These are phyloP conservation scores for Drosophila murphyi DNA, from an alignment of 1,140 invertebrate species.

Conservation along the genomic window DNA sequence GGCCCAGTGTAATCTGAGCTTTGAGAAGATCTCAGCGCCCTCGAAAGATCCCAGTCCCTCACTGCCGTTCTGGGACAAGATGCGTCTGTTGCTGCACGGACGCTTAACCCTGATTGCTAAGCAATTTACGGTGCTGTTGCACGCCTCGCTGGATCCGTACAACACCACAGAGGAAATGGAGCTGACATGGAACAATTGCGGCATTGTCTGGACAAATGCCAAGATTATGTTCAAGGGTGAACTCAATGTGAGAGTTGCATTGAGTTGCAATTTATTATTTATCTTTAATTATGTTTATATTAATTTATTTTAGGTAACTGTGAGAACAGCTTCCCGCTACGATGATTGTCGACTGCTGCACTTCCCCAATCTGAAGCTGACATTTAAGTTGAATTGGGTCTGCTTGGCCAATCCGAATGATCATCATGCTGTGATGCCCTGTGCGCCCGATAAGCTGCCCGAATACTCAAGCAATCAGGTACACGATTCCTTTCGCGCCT, in stretches of 20 bases:
- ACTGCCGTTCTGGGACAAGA: conserved; percentile 99
- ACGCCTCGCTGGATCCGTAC: conserved; percentile 98
- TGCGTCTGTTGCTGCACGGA: conserved; percentile 96
- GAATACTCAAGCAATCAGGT: conserved; percentile 98
- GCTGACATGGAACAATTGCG: conserved; percentile 95
- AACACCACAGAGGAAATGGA: conserved; percentile 99
- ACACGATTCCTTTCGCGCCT: conserved; percentile 95
- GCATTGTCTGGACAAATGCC: conserved; percentile 98
- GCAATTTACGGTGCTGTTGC: conserved; percentile 94
- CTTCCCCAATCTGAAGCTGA: conserved; percentile 94
- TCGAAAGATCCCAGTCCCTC: conserved; percentile 97
- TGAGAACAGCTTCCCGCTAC: conserved; percentile 98
- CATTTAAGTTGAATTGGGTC: conserved; percentile 95
- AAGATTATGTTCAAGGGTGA: conserved; percentile 94
- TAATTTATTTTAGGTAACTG: conserved; percentile 88
- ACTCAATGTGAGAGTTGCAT: conserved; percentile 86
- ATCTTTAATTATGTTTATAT: too few species aligned
- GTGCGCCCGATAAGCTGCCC: conserved; percentile 97
- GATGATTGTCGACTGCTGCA: conserved; percentile 97
- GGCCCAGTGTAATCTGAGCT: conserved; percentile 97
- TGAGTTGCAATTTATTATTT: background rate
- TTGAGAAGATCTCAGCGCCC: conserved; percentile 93
- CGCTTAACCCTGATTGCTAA: conserved; percentile 94
- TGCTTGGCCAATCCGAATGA: conserved; percentile 97
- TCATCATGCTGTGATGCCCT: conserved; percentile 98